Evolutionary conservation across 1,140 invertebrate species (phyloP).

Genomic region (Drosophila azteca): DNA sequence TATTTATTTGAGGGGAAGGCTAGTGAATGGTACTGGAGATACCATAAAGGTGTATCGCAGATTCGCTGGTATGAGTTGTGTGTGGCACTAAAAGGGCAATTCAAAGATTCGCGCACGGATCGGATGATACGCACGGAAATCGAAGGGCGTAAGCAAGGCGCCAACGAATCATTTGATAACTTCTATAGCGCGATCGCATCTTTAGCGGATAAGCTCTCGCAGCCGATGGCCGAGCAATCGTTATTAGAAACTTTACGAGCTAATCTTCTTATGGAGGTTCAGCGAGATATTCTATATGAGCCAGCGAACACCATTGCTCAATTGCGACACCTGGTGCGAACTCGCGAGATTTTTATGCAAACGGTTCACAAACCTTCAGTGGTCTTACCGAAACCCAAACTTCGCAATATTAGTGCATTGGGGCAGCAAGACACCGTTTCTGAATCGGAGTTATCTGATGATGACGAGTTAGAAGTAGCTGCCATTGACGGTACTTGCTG

Average conservation of each 20-base stretch:
- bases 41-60: constrained; percentile 11
- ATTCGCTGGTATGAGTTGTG: constrained; percentile 5
- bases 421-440: too few species aligned
- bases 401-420: too few species aligned
- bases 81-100: neutral
- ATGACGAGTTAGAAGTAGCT: neutral
- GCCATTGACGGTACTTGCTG: neutral
- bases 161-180: neutral
- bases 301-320: neutral
- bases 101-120: neutral
- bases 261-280: neutral
- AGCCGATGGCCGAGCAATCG: neutral
- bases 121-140: neutral
- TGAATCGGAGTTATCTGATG: neutral
- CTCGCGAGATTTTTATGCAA: too few species aligned
- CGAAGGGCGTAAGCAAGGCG: neutral
- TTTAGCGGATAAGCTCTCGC: neutral
- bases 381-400: too few species aligned
- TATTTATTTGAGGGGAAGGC: constrained; percentile 14
- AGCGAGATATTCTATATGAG: neutral
- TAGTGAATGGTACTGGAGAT: too few species aligned
- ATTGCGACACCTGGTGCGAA: neutral
- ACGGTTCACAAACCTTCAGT: too few species aligned
- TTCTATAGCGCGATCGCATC: neutral
- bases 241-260: neutral